Base-by-base conservation (phyloP, 2,113 vertebrate species). In the Epinephelus lanceolatus region DNA sequence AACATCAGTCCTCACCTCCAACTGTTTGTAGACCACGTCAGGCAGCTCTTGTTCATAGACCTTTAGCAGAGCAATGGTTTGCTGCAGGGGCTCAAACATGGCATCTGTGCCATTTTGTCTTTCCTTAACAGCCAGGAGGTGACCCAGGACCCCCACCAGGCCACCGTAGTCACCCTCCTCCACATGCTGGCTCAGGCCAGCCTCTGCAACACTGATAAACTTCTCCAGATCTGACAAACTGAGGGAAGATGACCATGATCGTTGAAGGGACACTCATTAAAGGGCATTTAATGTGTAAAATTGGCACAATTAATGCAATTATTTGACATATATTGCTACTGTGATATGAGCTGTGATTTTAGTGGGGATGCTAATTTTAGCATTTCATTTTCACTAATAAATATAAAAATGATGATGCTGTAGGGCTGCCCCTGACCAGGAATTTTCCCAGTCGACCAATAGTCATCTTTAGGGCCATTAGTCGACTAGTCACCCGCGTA, bases 21-120 rank as follows among this genome's bases (percentile, higher is more conserved):
- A 92, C 63, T 98, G 97, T 77, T 94, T 96, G 82, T 97, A 95
- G 27, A 98, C 96, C 2, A 94, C 88, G 13, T 96, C 96, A 0
- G 98, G 96, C 57, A 99, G 90, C 53, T 98, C 95, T 78, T 99
- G 98, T 53, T 97, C 95, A 0, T 99, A 99, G 0, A 80, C 87
- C 90, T 95, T 98, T 86, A 99, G 94, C 57, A 99, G 92, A 40
- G 97, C 95, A 0, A 98, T 94, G 11, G 96, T 99, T 79, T 98
- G 96, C 81, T 96, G 96, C 76, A 99, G 89, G 15, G 97, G 97
- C 86, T 98, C 97, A 89, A 99, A 99, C 96, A 99, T 97, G 83
- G 95, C 94, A 74, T 99, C 96, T 0, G 97, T 97, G 82, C 71
- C 83, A 27, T 67, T 88, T n/a, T 96, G 97, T 21, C 96, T 95